Conservation (phyloP, 35 echinoderm and acorn worm species). For the Stichopus chloronotus region DNA sequence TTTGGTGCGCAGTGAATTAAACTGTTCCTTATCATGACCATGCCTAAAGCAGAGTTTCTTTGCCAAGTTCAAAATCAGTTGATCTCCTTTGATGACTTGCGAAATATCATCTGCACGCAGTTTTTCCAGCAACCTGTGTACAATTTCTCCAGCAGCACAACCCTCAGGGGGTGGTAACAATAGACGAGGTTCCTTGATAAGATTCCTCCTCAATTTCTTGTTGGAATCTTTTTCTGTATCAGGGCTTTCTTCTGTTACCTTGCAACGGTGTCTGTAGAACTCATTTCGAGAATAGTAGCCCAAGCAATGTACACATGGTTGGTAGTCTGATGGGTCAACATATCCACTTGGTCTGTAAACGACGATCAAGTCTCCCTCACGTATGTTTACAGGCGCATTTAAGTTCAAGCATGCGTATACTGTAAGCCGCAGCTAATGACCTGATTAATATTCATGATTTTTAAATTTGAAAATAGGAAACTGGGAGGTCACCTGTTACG, state of each 20-base stretch:
- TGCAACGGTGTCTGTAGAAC: constrained; percentile 31
- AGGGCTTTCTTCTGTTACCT: constrained; percentile 58
- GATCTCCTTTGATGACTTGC: constrained; percentile 57
- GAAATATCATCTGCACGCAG: constrained; percentile 53
- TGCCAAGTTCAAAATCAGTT: constrained; percentile 49
- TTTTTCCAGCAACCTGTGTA: constrained; percentile 26
- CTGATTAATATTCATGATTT: background rate
- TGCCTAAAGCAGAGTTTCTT: constrained; percentile 70
- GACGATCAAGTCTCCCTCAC: constrained; percentile 68
- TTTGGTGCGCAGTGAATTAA: constrained; percentile 60
- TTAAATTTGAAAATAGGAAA: background rate
- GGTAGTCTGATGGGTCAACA: constrained; percentile 61
- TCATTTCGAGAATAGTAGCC: constrained; percentile 63
- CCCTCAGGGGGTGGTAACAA: constrained; percentile 21
- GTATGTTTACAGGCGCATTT: too few relatives aligned
- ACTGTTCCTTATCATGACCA: constrained; percentile 75
- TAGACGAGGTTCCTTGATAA: background rate
- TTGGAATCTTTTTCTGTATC: background rate
- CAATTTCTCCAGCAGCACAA: constrained; percentile 27
- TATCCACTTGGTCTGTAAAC: constrained; percentile 76
- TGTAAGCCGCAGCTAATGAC: too few relatives aligned
- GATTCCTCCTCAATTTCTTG: background rate
- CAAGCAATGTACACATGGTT: constrained; percentile 71
- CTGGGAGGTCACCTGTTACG: background rate
- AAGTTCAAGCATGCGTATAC: too few relatives aligned